phyloP scores from a whole-genome alignment of 1,140 invertebrate species.

The Aphelinus certus region DNA sequence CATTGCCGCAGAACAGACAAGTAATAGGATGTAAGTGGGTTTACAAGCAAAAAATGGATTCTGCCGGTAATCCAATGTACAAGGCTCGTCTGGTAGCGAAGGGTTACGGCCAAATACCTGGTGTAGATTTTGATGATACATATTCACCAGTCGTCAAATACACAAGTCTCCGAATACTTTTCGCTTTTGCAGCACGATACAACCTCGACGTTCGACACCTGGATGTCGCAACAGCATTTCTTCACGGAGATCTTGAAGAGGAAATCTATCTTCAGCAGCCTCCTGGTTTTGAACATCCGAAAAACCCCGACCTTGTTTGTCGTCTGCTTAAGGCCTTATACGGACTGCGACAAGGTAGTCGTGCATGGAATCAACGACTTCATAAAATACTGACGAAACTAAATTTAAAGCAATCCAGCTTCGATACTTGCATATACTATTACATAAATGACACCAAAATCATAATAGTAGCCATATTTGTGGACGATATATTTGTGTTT shows the following conservation, averaged over 20 bases:
- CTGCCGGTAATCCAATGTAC: not conserved
- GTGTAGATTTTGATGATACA: not conserved
- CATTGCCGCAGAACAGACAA: not conserved
- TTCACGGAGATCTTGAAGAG: not conserved
- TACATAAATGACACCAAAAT: not conserved
- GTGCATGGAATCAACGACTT: conserved; percentile 10
- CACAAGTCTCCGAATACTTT: not conserved
- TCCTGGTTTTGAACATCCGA: not conserved
- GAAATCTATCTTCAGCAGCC: conserved; percentile 1
- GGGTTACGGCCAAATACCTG: not conserved
- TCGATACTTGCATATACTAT: not conserved
- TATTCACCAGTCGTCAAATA: not conserved
- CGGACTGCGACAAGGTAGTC: not conserved
- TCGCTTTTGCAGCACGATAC: not conserved
- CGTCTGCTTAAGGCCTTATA: not conserved
- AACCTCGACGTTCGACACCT: not conserved
- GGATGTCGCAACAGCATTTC: not conserved
- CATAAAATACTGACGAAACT: not conserved
- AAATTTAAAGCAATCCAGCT: not conserved
- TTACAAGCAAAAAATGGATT: not conserved
- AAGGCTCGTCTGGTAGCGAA: not conserved
- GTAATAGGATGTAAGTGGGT: not conserved
- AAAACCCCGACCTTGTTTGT: not conserved
- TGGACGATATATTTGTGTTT: not conserved
- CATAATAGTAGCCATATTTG: not conserved